Evolutionary conservation across 2,888 invertebrate species (phyloP).

Genomic region (Agrotis clavis): DNA sequence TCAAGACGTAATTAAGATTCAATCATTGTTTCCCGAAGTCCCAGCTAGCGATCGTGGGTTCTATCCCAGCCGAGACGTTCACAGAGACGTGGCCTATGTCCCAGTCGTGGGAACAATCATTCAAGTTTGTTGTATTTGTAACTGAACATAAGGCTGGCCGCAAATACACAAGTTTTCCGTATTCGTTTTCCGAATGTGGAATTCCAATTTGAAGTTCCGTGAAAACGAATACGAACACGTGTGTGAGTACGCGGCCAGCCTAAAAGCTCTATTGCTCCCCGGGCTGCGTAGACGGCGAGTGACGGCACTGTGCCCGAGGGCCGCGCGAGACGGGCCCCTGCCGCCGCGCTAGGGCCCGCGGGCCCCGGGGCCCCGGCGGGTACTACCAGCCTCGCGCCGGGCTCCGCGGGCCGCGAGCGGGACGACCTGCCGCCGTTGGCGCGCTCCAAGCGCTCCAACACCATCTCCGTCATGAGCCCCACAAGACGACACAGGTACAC

Average conservation of each 20-base stretch:
- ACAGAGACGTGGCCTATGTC: neutral
- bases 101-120: neutral
- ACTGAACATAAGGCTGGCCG: neutral
- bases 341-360: constrained; percentile 39
- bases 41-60: neutral
- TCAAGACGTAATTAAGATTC: neutral
- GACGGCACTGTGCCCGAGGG: constrained; percentile 79
- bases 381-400: constrained; percentile 88
- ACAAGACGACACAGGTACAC: constrained; percentile 84
- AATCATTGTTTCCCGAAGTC: neutral
- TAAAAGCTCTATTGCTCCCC: neutral
- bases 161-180: no score
- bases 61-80: neutral
- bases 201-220: no score
- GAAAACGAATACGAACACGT: no score
- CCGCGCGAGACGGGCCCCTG: constrained; percentile 51
- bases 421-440: constrained; percentile 91
- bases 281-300: constrained; percentile 80
- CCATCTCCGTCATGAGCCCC: constrained; percentile 96
- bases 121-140: constrained; percentile 4
- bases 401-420: constrained; percentile 59
- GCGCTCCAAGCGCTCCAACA: constrained; percentile 92
- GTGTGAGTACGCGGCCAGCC: no score
- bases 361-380: constrained; percentile 35
- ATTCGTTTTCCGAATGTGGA: no score